Base-by-base conservation (phyloP, 2,797 vertebrate species). In the Crocodylus rhombifer region DNA sequence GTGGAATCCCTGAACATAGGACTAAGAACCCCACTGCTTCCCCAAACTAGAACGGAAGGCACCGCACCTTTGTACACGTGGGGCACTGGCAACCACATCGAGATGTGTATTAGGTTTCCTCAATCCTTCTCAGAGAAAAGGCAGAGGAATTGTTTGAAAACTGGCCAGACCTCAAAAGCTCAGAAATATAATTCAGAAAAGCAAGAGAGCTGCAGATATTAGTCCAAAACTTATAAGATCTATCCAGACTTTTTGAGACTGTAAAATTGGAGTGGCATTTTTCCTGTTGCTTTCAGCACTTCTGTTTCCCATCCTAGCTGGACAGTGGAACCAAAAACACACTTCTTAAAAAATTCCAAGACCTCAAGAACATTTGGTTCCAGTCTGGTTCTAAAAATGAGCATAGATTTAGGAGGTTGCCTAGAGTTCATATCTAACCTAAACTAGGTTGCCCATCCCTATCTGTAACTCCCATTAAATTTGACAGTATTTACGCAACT, bases 351-450 rank as follows among this genome's bases (percentile, higher is more conserved):
- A 95, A 95, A 96, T 97, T 97, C 95, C 93, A 85, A 92, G 87
- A 95, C 82, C 81, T 95, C 95, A 95, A 94, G 95, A 96, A 95
- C 95, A 96, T 97, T 97, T 93, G 92, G 92, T 96, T 82, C 84
- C 73, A 95, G 92, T 87, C 73, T 88, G 78, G 17, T 94, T 96
- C 95, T 96, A 95, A 97, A 96, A 95, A 96, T 89, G 89, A 87
- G 26, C 80, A 90, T 91, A 91, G 91, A 95, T 84, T 88, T 94
- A 82, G 64, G 84, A 92, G 89, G 88, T 73, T 93, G 80, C 85
- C 91, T 95, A 78, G 11, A 92, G 76, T 61, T 95, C 84, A 87
- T 76, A 94, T 82, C 91, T 94, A 87, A 80, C 65, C 75, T 81
- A 63, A 73, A 81, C 88, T 89, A 77, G 57, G 17, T 71, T 78